phyloP scores from a whole-genome alignment of 2,113 vertebrate genomes.

The Labeo catla region DNA sequence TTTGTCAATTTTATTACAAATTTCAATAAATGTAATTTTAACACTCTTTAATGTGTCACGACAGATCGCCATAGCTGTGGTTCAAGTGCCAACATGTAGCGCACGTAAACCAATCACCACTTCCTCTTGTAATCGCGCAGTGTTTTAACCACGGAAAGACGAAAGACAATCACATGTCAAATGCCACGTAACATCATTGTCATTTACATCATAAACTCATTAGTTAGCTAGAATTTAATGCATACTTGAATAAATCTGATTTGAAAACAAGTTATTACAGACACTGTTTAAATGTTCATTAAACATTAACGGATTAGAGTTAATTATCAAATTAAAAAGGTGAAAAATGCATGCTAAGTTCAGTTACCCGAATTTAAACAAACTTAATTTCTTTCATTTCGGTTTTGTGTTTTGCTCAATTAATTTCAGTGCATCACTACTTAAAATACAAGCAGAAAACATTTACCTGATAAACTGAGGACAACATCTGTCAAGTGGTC shows the following conservation, averaged over 20 bases:
- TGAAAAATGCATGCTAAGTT: background rate
- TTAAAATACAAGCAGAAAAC: background rate
- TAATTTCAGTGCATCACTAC: background rate
- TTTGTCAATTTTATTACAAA: background rate
- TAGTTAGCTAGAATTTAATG: background rate
- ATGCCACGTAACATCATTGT: background rate
- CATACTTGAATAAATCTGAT: too few relatives aligned
- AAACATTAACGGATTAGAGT: too few relatives aligned
- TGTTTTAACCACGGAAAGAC: background rate
- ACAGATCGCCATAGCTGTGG: background rate
- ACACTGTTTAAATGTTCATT: too few relatives aligned
- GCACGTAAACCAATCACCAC: background rate
- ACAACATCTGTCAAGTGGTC: slow-evolving; percentile 85
- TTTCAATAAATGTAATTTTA: background rate
- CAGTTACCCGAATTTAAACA: background rate
- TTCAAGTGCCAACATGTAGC: background rate
- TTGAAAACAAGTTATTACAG: too few relatives aligned
- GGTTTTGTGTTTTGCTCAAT: background rate
- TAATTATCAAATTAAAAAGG: too few relatives aligned
- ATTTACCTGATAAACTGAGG: slow-evolving; percentile 87
- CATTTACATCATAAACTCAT: background rate
- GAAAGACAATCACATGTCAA: background rate
- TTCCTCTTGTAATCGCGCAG: background rate
- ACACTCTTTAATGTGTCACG: background rate
- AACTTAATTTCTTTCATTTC: too few relatives aligned